These are phyloP conservation scores for Tiliqua scincoides DNA, from an alignment of 2,113 vertebrate species.

Conservation along the genomic window DNA sequence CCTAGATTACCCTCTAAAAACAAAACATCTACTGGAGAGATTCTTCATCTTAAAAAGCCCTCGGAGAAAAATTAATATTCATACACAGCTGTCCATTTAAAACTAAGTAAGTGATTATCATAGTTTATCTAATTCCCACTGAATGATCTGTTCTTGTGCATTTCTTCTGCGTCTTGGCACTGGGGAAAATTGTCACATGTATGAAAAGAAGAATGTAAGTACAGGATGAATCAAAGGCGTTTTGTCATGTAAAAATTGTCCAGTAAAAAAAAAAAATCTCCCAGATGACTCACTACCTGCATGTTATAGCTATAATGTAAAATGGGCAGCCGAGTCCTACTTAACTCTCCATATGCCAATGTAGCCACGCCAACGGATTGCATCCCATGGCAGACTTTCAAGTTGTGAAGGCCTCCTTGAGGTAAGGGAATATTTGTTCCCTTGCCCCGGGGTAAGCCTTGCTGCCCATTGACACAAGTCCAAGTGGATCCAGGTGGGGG, in stretches of 20 bases:
- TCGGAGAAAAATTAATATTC: conserved; percentile 76
- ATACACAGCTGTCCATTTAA: conserved; percentile 69
- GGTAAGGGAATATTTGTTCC: too few species aligned
- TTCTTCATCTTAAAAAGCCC: conserved; percentile 45
- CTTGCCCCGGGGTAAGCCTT: too few species aligned
- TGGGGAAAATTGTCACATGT: conserved; percentile 36
- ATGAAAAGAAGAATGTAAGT: conserved; percentile 26
- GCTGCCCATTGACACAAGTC: too few species aligned
- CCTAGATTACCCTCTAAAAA: conserved; percentile 59
- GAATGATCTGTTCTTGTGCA: conserved; percentile 26
- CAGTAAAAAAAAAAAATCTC: conserved; percentile 2
- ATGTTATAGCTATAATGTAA: not conserved
- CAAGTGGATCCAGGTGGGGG: too few species aligned
- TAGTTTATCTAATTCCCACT: conserved; percentile 40
- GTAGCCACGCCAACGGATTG: too few species aligned
- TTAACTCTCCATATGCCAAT: too few species aligned
- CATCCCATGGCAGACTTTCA: too few species aligned
- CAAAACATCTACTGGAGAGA: conserved; percentile 58
- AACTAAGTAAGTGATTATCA: conserved; percentile 50
- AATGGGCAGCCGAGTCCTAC: too few species aligned
- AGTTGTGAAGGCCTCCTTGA: too few species aligned
- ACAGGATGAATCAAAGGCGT: conserved; percentile 40
- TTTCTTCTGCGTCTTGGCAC: conserved; percentile 1
- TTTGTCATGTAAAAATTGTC: conserved; percentile 1
- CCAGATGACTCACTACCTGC: conserved; percentile 1